These are phyloP conservation scores for Listrodromus nycthemerus DNA, from an alignment of 2,888 invertebrate genomes.

Conservation along the genomic window DNA sequence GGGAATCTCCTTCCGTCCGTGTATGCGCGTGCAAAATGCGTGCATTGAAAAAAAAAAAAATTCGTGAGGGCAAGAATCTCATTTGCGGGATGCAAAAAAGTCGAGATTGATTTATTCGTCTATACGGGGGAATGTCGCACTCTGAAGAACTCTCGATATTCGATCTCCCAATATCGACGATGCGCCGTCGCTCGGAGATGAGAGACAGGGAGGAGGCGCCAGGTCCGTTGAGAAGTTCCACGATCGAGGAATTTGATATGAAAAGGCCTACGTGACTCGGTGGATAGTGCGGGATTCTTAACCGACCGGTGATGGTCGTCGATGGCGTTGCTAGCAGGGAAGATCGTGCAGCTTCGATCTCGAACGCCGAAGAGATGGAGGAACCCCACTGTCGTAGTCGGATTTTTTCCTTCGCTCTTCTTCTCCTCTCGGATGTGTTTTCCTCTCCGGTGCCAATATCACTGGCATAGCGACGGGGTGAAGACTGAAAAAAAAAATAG, in stretches of 20 bases:
- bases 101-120: constrained; percentile 7
- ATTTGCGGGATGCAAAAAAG: background rate
- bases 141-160: constrained; percentile 6
- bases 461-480: background rate
- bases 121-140: background rate
- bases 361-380: background rate
- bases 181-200: constrained; percentile 1
- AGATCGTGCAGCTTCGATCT: background rate
- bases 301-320: constrained; percentile 34
- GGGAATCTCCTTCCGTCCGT: background rate
- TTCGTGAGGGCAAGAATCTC: background rate
- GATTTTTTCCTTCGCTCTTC: background rate
- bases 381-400: background rate
- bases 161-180: constrained; percentile 42
- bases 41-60: background rate
- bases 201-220: constrained; percentile 1
- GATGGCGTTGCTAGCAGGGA: constrained; percentile 13
- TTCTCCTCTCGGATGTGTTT: background rate
- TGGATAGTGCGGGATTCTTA: constrained; percentile 28
- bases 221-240: constrained; percentile 20
- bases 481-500: constrained; percentile 5
- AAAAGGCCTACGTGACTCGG: constrained; percentile 65
- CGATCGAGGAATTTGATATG: constrained; percentile 60
- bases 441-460: background rate
- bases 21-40: background rate